phyloP scores from a whole-genome alignment of 2,888 invertebrate species.

The Polymixis lichenea region DNA sequence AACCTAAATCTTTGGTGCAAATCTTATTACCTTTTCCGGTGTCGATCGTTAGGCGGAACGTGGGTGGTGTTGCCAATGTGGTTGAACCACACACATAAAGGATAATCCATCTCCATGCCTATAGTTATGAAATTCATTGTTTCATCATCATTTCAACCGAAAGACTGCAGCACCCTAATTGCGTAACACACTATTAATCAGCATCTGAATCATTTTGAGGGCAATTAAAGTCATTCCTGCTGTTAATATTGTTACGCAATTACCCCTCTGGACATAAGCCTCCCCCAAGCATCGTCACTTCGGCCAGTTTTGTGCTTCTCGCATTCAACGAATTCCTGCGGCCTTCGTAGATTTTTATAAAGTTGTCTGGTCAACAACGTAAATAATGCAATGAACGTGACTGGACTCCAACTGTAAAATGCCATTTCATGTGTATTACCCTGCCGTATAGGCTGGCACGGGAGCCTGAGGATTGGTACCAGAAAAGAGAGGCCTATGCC shows the following conservation, averaged over 20 bases:
- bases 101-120: background rate
- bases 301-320: background rate
- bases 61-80: background rate
- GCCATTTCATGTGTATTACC: too few species aligned
- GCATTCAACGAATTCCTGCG: background rate
- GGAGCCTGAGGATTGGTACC: too few species aligned
- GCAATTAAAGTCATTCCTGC: too few species aligned
- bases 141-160: background rate
- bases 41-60: background rate
- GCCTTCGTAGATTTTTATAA: too few species aligned
- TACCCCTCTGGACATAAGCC: background rate
- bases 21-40: background rate
- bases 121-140: background rate
- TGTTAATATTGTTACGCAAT: too few species aligned
- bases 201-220: too few species aligned
- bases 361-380: too few species aligned
- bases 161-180: background rate
- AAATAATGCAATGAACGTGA: too few species aligned
- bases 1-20: background rate
- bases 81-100: background rate
- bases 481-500: background rate
- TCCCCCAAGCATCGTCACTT: background rate
- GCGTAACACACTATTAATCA: too few species aligned
- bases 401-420: too few species aligned
- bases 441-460: too few species aligned